phyloP scores from a whole-genome alignment of 1,140 invertebrate species.

The Drosophila lini region DNA sequence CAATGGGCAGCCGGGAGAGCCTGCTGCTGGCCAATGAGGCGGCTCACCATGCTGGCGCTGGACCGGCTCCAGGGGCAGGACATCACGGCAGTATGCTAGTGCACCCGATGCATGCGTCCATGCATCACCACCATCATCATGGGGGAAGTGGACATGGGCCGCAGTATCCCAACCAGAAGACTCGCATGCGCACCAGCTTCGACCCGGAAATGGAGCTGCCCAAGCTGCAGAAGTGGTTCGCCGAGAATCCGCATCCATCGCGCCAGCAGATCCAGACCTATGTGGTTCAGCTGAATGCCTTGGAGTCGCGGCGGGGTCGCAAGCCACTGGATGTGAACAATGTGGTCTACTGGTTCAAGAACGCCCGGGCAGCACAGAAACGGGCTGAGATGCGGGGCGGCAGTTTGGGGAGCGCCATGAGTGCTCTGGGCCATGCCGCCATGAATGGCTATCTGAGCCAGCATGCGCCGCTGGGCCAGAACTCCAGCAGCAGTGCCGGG shows the following conservation, averaged over 20 bases:
- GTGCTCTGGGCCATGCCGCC: constrained; percentile 70
- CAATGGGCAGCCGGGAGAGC: constrained; percentile 79
- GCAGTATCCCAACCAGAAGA: constrained; percentile 92
- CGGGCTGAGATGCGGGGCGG: constrained; percentile 90
- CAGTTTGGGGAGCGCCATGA: constrained; percentile 68
- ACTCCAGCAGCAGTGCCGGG: constrained; percentile 75
- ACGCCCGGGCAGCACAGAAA: constrained; percentile 97
- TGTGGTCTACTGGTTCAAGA: constrained; percentile 99
- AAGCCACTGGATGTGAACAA: constrained; percentile 98
- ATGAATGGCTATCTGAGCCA: constrained; percentile 81
- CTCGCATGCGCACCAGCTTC: constrained; percentile 95
- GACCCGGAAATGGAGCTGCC: constrained; percentile 98
- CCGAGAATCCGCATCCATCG: constrained; percentile 97
- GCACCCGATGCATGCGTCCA: constrained; percentile 88
- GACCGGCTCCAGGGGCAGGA: constrained; percentile 31
- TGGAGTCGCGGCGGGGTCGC: constrained; percentile 95
- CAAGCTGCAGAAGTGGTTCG: constrained; percentile 97
- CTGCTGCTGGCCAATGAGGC: constrained; percentile 73
- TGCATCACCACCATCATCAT: constrained; percentile 88
- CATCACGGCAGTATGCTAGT: constrained; percentile 81
- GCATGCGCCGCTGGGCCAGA: constrained; percentile 76
- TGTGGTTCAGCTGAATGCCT: constrained; percentile 95
- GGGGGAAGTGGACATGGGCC: constrained; percentile 85
- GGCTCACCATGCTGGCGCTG: constrained; percentile 58
- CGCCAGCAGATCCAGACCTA: constrained; percentile 97